Conservation (phyloP, 2,113 vertebrate species). For the Rhabdornis inornatus region DNA sequence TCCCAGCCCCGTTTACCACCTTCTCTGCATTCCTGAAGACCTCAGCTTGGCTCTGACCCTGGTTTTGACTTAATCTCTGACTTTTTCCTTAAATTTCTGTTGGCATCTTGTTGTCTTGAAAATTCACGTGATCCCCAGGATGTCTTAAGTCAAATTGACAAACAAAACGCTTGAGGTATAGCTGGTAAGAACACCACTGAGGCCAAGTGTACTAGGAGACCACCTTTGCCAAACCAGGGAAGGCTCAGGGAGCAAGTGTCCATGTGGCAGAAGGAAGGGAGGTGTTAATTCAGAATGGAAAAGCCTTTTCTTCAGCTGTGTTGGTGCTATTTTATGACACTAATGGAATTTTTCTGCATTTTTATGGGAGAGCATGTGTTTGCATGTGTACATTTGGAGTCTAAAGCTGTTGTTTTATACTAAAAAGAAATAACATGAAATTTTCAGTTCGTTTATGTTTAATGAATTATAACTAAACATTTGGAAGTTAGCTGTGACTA, state of each 20-base stretch:
- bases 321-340: not conserved
- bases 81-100: not conserved
- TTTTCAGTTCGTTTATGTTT: not conserved
- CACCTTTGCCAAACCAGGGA: not conserved
- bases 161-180: not conserved
- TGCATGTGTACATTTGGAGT: not conserved
- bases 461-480: not conserved
- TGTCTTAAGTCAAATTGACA: not conserved
- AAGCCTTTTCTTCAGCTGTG: not conserved
- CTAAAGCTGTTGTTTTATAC: not conserved
- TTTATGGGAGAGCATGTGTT: not conserved
- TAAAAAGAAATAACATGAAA: not conserved
- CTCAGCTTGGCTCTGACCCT: not conserved
- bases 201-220: not conserved
- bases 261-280: not conserved
- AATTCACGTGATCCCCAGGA: not conserved
- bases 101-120: not conserved
- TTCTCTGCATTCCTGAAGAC: not conserved
- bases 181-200: not conserved
- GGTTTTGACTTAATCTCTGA: not conserved
- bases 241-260: not conserved
- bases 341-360: not conserved
- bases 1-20: fast-evolving
- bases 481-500: not conserved
- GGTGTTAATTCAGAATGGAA: not conserved